phyloP scores from a whole-genome alignment of 2,113 vertebrate genomes.

The Neotoma lepida region DNA sequence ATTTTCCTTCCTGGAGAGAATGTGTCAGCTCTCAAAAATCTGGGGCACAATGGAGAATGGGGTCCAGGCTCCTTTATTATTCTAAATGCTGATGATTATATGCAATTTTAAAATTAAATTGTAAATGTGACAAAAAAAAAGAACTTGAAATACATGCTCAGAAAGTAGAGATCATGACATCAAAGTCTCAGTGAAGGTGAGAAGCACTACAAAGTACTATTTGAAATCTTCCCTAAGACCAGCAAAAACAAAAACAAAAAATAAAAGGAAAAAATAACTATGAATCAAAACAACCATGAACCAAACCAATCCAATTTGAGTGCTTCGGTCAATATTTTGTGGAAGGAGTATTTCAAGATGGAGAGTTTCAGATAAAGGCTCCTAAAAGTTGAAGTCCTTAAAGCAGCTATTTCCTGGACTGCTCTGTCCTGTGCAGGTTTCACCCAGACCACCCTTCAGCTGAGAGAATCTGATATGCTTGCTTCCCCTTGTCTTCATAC shows the following conservation, averaged over 20 bases:
- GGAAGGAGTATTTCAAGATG: slow-evolving; percentile 9
- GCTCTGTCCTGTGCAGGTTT: slow-evolving; percentile 20
- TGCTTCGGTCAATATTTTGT: slow-evolving; percentile 42
- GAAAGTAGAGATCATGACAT: slow-evolving; percentile 38
- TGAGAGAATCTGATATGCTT: slow-evolving; percentile 40
- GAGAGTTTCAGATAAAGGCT: slow-evolving; percentile 35
- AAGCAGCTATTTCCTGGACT: background rate
- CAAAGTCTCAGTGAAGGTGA: slow-evolving; percentile 35
- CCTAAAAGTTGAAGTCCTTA: slow-evolving; percentile 11
- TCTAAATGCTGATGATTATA: background rate
- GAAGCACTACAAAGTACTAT: background rate
- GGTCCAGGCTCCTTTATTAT: background rate
- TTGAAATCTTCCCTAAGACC: slow-evolving; percentile 21
- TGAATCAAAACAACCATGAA: background rate
- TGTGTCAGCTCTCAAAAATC: background rate
- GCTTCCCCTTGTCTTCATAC: slow-evolving; percentile 24
- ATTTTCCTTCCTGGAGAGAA: background rate
- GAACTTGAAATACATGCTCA: too few relatives aligned
- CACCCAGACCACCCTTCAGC: background rate
- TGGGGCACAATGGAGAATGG: background rate
- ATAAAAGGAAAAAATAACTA: background rate
- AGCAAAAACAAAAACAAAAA: slow-evolving; percentile 4
- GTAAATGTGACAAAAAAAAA: background rate
- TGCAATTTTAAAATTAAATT: background rate
- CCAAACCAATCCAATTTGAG: background rate